Percentiles rank a stretch among this genome's conserved stretches.
Conservation (phyloP, 2,797 vertebrate genomes). For the Ficedula albicollis region DNA sequence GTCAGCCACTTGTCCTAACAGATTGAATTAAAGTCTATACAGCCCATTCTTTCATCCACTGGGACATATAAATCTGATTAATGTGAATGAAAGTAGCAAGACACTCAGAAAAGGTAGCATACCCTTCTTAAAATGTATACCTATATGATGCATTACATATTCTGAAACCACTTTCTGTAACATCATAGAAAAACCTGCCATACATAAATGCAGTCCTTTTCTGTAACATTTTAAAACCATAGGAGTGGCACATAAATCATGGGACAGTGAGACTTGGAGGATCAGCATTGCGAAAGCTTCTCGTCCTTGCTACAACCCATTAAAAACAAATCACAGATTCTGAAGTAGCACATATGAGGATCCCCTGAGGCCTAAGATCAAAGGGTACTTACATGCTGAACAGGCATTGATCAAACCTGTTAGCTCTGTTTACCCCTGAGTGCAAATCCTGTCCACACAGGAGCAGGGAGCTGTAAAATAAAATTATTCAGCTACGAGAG, state of each 20-base stretch:
- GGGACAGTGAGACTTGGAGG: background rate
- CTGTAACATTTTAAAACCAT: background rate
- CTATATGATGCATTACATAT: background rate
- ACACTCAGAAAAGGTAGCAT: background rate
- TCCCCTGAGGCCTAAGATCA: background rate
- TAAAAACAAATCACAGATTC: slow-evolving; percentile 16
- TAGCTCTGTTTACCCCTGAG: background rate
- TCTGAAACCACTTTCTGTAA: background rate
- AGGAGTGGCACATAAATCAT: background rate
- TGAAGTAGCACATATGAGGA: background rate
- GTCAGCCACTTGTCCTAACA: slow-evolving; percentile 10
- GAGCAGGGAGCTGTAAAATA: background rate
- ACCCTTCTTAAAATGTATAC: background rate
- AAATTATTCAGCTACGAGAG: background rate
- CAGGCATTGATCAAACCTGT: background rate
- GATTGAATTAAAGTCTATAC: background rate
- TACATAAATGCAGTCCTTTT: background rate
- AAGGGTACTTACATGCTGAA: background rate
- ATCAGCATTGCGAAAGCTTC: background rate
- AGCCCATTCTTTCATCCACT: background rate
- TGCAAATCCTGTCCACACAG: background rate
- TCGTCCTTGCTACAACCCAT: background rate
- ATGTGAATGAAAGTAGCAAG: background rate
- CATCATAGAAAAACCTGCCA: background rate
- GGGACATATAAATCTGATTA: slow-evolving; percentile 8